phyloP scores from a whole-genome alignment of 2,113 vertebrate genomes.

The Phainopepla nitens region DNA sequence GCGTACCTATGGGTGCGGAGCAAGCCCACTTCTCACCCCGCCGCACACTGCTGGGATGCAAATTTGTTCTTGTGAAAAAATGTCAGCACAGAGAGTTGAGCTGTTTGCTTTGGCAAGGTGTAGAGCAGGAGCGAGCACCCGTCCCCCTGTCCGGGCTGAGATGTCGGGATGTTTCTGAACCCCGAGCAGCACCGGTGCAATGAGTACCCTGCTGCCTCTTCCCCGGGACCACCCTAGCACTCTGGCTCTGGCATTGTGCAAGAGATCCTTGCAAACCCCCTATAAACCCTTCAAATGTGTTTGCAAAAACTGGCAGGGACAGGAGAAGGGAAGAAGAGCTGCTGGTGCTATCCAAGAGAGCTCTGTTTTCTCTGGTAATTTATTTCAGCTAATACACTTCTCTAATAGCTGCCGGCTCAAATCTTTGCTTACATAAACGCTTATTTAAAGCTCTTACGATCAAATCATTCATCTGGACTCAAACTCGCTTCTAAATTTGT shows the following conservation, averaged over 20 bases:
- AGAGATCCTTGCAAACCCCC: not conserved
- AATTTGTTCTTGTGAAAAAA: conserved; percentile 46
- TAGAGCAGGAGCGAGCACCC: not conserved
- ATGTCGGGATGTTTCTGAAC: not conserved
- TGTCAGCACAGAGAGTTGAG: not conserved
- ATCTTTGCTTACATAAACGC: conserved; percentile 66
- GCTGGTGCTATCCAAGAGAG: not conserved
- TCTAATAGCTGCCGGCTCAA: conserved; percentile 49
- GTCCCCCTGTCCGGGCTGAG: not conserved
- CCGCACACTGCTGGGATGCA: not conserved
- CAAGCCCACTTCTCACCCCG: conserved; percentile 5
- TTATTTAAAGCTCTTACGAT: conserved; percentile 68
- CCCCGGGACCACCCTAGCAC: not conserved
- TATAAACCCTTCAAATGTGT: not conserved
- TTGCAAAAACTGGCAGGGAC: not conserved
- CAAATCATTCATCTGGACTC: conserved; percentile 69
- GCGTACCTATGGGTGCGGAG: conserved; percentile 12
- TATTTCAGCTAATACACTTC: conserved; percentile 61
- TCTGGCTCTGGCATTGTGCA: not conserved
- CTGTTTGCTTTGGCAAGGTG: not conserved
- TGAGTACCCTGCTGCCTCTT: not conserved
- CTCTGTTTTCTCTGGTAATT: conserved; percentile 60
- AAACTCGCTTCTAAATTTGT: conserved; percentile 63
- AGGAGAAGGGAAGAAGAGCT: conserved; percentile 14
- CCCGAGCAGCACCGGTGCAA: accelerated